Conservation (phyloP, 1,140 invertebrate species). For the Zaprionus gabonicus region DNA sequence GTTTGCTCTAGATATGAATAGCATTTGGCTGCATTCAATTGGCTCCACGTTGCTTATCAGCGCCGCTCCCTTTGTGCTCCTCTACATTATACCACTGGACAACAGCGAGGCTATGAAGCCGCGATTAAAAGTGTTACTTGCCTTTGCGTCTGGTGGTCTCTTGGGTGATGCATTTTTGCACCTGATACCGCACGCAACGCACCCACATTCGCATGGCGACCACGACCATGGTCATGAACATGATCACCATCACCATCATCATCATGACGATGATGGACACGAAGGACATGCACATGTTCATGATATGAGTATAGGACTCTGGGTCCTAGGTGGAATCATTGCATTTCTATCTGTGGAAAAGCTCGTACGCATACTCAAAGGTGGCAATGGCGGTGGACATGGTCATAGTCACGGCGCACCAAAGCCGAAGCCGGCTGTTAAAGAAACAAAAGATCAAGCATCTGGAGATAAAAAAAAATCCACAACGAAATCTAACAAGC, state of each 20-base stretch:
- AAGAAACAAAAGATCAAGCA: slow-evolving; percentile 54
- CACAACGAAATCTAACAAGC: slow-evolving; percentile 73
- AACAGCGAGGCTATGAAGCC: slow-evolving; percentile 93
- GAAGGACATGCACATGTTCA: slow-evolving; percentile 87
- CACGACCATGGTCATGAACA: slow-evolving; percentile 83
- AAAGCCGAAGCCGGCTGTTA: slow-evolving; percentile 44
- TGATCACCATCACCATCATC: slow-evolving; percentile 79
- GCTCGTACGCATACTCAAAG: slow-evolving; percentile 94
- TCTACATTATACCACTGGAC: slow-evolving; percentile 97
- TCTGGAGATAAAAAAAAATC: slow-evolving; percentile 79
- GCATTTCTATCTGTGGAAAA: slow-evolving; percentile 97
- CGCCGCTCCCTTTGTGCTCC: slow-evolving; percentile 95
- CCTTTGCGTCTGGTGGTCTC: slow-evolving; percentile 97
- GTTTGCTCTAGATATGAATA: slow-evolving; percentile 76
- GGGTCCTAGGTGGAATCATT: slow-evolving; percentile 94
- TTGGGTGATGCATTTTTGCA: slow-evolving; percentile 98
- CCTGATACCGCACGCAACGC: slow-evolving; percentile 95
- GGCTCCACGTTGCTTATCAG: slow-evolving; percentile 96
- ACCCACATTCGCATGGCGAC: slow-evolving; percentile 86
- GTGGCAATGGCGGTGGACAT: slow-evolving; percentile 86
- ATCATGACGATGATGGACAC: slow-evolving; percentile 79
- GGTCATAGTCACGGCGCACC: slow-evolving; percentile 84
- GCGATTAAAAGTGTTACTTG: slow-evolving; percentile 92
- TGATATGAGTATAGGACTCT: slow-evolving; percentile 92
- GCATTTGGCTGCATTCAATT: slow-evolving; percentile 93